Conservation (phyloP, 2,888 invertebrate species). For the Agriotes lineatus region DNA sequence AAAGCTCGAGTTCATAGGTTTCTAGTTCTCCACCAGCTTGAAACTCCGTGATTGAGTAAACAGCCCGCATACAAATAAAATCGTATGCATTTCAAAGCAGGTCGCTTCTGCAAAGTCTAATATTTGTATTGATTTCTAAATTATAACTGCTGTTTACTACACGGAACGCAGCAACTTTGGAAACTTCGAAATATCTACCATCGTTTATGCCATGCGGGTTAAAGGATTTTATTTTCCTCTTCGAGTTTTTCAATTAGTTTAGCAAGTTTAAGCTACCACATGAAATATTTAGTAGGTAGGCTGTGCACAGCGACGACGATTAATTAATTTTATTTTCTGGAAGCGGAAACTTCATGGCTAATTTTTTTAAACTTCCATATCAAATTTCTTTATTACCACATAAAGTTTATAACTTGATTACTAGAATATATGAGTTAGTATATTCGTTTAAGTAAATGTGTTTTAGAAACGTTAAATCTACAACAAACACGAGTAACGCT, state of each 20-base stretch:
- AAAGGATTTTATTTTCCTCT: conserved; percentile 41
- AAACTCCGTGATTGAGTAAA: conserved; percentile 44
- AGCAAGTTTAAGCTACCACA: conserved; percentile 41
- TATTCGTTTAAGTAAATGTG: no score
- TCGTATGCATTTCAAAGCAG: conserved; percentile 48
- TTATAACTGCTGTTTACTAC: conserved; percentile 47
- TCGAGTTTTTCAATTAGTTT: conserved; percentile 51
- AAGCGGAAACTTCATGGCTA: background rate
- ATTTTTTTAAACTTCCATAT: background rate
- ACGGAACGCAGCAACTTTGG: conserved; percentile 31
- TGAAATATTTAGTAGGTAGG: conserved; percentile 40
- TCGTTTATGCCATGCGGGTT: conserved; percentile 39
- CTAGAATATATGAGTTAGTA: no score
- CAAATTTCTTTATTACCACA: background rate
- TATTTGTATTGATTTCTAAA: conserved; percentile 49
- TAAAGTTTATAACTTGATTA: no score
- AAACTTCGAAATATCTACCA: conserved; percentile 39
- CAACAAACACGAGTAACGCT: no score
- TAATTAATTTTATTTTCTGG: conserved; percentile 34
- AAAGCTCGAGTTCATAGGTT: conserved; percentile 30
- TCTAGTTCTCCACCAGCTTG: conserved; percentile 32
- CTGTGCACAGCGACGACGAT: conserved; percentile 9
- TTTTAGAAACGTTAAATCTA: no score
- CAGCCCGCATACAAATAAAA: conserved; percentile 49
- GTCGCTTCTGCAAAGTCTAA: conserved; percentile 46